These are phyloP conservation scores for Crotalus tigris DNA, from an alignment of 2,113 vertebrate genomes.

Conservation along the genomic window DNA sequence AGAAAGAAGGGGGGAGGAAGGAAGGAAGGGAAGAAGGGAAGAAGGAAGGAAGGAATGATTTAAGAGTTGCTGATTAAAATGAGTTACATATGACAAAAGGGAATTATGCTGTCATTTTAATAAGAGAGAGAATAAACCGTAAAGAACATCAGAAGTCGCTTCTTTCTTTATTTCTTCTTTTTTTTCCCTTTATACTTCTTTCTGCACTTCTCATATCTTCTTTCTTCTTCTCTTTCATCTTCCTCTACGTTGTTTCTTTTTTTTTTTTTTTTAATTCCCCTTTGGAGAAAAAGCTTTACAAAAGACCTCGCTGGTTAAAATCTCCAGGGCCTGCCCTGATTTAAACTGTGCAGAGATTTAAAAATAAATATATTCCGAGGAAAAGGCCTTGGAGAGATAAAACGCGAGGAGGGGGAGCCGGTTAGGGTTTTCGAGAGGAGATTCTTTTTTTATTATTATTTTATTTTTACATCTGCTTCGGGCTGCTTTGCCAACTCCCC, in stretches of 20 bases:
- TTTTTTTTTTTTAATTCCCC: not conserved
- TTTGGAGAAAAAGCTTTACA: not conserved
- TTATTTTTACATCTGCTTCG: not conserved
- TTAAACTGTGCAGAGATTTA: not conserved
- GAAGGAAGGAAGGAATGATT: not conserved
- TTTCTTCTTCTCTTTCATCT: not conserved
- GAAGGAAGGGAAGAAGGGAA: not conserved
- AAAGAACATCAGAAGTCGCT: not conserved
- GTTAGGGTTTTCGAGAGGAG: accelerated
- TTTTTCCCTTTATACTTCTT: not conserved
- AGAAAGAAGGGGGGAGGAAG: no score
- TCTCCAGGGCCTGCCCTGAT: not conserved
- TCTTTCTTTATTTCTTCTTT: not conserved
- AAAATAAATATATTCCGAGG: not conserved
- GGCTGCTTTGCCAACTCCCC: not conserved
- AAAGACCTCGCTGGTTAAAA: accelerated
- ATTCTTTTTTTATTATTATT: not conserved
- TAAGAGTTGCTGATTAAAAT: not conserved
- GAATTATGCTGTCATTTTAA: not conserved
- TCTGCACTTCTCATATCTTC: not conserved
- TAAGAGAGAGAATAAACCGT: not conserved
- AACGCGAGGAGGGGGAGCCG: not conserved
- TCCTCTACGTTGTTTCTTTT: not conserved
- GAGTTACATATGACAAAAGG: not conserved
- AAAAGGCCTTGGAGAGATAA: not conserved